Conservation (phyloP, 2,888 invertebrate species). For the Callimorpha dominula region DNA sequence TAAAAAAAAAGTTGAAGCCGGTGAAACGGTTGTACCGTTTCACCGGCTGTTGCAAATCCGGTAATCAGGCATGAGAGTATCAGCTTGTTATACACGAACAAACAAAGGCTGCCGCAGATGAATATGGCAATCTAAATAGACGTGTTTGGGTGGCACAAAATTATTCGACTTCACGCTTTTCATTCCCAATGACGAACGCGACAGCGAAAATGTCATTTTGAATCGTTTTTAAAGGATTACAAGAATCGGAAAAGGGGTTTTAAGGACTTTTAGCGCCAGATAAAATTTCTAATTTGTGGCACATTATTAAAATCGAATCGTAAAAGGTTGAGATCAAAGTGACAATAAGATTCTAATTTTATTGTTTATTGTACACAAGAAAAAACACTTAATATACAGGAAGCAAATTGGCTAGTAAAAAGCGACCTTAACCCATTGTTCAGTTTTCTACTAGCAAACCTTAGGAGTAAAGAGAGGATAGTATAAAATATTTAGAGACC, state of each 20-base stretch:
- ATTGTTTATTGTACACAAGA: background rate
- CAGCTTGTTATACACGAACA: conserved; percentile 24
- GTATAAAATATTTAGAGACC: no score
- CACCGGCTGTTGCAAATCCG: conserved; percentile 16
- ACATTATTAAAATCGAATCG: background rate
- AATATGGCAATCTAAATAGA: conserved; percentile 54
- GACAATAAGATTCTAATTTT: background rate
- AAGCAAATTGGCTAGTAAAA: background rate
- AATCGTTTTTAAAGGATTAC: background rate
- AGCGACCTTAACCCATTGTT: background rate
- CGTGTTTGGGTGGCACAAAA: conserved; percentile 37
- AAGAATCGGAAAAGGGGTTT: background rate
- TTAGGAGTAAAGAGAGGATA: no score
- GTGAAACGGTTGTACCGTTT: no score
- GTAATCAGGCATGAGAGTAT: conserved; percentile 32
- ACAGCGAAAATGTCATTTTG: conserved; percentile 22
- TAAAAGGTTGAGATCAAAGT: background rate
- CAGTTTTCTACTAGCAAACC: no score
- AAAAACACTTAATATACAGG: background rate
- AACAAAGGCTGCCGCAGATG: conserved; percentile 30
- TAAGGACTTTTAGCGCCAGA: background rate
- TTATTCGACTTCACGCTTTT: conserved; percentile 51
- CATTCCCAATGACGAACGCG: conserved; percentile 44
- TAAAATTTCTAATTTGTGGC: background rate
- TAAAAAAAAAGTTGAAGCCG: background rate